These are phyloP conservation scores for Drosophila jambulina DNA, from an alignment of 1,140 invertebrate species.

Conservation along the genomic window DNA sequence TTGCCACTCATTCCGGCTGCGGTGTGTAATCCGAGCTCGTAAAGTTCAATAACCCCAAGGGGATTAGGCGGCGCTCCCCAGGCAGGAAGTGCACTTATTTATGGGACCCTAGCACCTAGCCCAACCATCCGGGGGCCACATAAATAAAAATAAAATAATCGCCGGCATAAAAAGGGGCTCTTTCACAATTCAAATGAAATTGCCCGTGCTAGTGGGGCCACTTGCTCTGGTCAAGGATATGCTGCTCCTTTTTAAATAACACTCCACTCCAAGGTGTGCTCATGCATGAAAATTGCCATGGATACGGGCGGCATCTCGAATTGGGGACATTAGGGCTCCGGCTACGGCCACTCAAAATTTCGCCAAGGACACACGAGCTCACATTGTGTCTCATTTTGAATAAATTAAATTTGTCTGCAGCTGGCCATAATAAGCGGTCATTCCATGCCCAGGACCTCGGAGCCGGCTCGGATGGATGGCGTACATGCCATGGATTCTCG, in stretches of 20 bases:
- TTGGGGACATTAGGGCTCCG: slow-evolving; percentile 25
- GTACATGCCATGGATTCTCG: slow-evolving; percentile 22
- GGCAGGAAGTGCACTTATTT: slow-evolving; percentile 73
- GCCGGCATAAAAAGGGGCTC: slow-evolving; percentile 38
- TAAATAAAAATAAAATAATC: slow-evolving; percentile 63
- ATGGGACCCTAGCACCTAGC: slow-evolving; percentile 32
- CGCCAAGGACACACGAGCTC: slow-evolving; percentile 55
- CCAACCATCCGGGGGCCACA: slow-evolving; percentile 43
- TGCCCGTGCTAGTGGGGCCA: slow-evolving; percentile 55
- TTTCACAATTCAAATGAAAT: slow-evolving; percentile 78
- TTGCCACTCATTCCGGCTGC: slow-evolving; percentile 35
- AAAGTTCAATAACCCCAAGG: slow-evolving; percentile 74
- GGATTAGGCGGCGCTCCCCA: slow-evolving; percentile 26
- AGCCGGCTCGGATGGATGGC: slow-evolving; percentile 9
- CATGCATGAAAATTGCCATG: slow-evolving; percentile 67
- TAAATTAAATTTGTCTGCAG: slow-evolving; percentile 74
- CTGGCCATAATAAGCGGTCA: slow-evolving; percentile 58
- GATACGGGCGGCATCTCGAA: slow-evolving; percentile 19
- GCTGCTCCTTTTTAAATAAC: slow-evolving; percentile 63
- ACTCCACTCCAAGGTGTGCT: slow-evolving; percentile 52
- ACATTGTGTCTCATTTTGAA: slow-evolving; percentile 71
- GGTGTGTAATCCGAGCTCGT: slow-evolving; percentile 65
- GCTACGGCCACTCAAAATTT: slow-evolving; percentile 43
- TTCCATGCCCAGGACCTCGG: slow-evolving; percentile 1
- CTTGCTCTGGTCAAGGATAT: slow-evolving; percentile 60